phyloP scores from a whole-genome alignment of 2,113 vertebrate genomes.

The Galeopterus variegatus region DNA sequence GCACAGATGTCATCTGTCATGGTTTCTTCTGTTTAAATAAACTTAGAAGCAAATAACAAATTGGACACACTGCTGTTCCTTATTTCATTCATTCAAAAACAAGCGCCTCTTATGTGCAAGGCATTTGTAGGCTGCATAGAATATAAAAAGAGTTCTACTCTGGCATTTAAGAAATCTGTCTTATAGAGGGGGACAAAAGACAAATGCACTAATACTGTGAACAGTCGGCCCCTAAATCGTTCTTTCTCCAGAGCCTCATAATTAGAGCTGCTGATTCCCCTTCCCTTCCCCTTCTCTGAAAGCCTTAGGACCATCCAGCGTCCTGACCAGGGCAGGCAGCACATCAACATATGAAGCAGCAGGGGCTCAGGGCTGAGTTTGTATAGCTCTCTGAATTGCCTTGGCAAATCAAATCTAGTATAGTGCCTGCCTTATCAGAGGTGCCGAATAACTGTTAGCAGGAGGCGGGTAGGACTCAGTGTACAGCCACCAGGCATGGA shows the following conservation, averaged over 20 bases:
- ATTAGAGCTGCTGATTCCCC: not conserved
- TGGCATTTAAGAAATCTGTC: constrained; percentile 69
- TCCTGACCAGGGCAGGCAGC: not conserved
- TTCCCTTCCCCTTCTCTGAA: not conserved
- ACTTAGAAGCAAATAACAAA: constrained; percentile 80
- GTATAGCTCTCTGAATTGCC: constrained; percentile 46
- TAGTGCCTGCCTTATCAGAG: constrained; percentile 23
- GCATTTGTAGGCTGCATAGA: constrained; percentile 50
- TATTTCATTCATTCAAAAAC: constrained; percentile 74
- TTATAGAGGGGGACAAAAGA: constrained; percentile 58
- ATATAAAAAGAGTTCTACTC: constrained; percentile 61
- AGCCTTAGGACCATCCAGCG: constrained; percentile 73
- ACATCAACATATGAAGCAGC: not conserved
- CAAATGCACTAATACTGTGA: constrained; percentile 45
- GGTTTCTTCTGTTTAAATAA: constrained; percentile 82
- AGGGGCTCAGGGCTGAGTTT: not conserved
- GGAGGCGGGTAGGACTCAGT: not conserved
- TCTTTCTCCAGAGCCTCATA: constrained; percentile 59
- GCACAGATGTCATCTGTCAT: constrained; percentile 81
- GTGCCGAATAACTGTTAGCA: not conserved
- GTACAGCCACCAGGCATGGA: not conserved
- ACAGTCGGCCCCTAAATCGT: not conserved
- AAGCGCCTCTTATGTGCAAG: constrained; percentile 48
- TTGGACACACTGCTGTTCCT: constrained; percentile 67
- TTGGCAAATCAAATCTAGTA: constrained; percentile 39